Base-by-base conservation (phyloP, 2,113 vertebrate species). In the Anas platyrhynchos region DNA sequence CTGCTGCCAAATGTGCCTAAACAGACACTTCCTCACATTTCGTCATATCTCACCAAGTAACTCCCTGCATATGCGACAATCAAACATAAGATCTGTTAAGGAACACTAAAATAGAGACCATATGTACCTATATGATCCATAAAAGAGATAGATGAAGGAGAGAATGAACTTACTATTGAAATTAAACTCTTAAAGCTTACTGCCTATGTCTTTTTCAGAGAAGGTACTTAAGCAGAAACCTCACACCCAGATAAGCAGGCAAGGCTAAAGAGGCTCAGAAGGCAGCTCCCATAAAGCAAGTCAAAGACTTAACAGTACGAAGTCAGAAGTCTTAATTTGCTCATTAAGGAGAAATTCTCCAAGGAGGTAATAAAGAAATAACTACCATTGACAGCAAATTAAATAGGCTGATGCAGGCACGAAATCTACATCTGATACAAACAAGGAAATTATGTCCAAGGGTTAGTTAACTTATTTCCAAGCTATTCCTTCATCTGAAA, bases 251-350 rank as follows among this genome's bases (percentile, higher is more conserved):
- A 36, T n/a, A 16, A 66, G 63, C 9, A 29, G 25, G 21, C 34
- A 17, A 0, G 1, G 34, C 58, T 44, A 29, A 48, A 31, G 52
- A 52, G 1, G 44, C 66, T 74, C 58, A 18, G 58, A 58, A 71
- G 58, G 63, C 26, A 62, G 27, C 2, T 15, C 59, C 21, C 65
- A 15, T 2, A 43, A 9, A n/a, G 16, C 0, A 26, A 67, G 34
- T n/a, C 65, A 43, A 54, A 88, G n/a, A 12, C 52, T 55, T 41
- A 75, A 36, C 1, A 0, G 6, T 13, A 36, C 6, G 43, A 73
- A 77, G 54, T 52, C 82, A 84, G n/a, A 63, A 63, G n/a, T 43
- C 78, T 77, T 87, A 41, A 94, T 95, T 76, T 84, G 54, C 65
- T 81, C 36, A 8, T 77, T 73, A 87, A 56, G 7, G 21, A 63